A percentile compares a stretch with the other conserved stretches of the same genome.
Evolutionary conservation across 2,888 invertebrate species (phyloP).

Genomic region (Pyrrhosoma nymphula): DNA sequence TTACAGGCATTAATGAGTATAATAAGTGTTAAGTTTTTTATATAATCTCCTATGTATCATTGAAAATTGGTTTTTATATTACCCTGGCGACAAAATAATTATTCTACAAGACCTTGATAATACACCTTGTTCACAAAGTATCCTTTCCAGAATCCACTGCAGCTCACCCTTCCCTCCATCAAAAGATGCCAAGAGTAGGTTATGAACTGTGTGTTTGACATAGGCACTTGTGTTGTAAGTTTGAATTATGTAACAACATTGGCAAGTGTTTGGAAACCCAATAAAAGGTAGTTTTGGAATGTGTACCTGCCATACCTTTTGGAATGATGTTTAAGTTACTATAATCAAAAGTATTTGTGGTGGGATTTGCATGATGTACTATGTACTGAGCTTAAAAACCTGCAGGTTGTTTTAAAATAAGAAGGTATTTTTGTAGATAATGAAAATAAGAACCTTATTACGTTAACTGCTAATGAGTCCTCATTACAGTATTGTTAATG

Average conservation of each 20-base stretch:
- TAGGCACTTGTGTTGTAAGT: constrained; percentile 67
- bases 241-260: constrained; percentile 66
- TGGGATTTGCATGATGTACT: constrained; percentile 60
- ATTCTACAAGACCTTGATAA: constrained; percentile 56
- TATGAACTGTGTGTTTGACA: constrained; percentile 66
- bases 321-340: constrained; percentile 64
- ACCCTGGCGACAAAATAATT: constrained; percentile 60
- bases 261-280: constrained; percentile 66
- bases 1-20: constrained; percentile 70
- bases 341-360: constrained; percentile 67
- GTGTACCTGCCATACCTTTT: constrained; percentile 63
- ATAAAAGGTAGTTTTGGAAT: constrained; percentile 67
- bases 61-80: constrained; percentile 63
- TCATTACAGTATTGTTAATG: constrained; percentile 9
- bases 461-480: constrained; percentile 53
- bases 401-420: constrained; percentile 52
- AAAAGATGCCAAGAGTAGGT: constrained; percentile 67
- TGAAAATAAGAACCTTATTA: constrained; percentile 36
- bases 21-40: constrained; percentile 63
- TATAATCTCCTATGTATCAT: constrained; percentile 60
- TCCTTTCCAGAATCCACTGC: constrained; percentile 65
- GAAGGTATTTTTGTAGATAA: constrained; percentile 33
- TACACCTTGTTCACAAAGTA: constrained; percentile 64
- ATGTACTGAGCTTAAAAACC: constrained; percentile 65
- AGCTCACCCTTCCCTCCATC: constrained; percentile 64